A percentile compares a stretch with the other conserved stretches of the same genome.
phyloP scores from a whole-genome alignment of 1,140 invertebrate species.

The Trichonephila clavipes region DNA sequence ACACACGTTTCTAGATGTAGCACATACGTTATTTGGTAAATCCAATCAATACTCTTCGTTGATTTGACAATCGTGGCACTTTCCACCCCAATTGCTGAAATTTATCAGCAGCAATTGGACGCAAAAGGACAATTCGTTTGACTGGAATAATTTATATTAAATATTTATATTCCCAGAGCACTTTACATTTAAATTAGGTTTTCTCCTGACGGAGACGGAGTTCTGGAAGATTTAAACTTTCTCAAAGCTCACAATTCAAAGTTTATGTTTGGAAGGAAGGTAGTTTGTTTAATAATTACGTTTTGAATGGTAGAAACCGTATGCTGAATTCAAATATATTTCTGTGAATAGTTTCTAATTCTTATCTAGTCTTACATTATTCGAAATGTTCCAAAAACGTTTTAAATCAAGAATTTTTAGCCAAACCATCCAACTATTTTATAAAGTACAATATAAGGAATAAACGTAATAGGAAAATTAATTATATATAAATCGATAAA shows the following conservation, averaged over 20 bases:
- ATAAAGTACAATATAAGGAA: not conserved
- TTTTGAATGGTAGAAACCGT: not conserved
- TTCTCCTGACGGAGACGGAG: not conserved
- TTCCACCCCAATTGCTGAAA: not conserved
- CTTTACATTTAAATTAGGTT: constrained; percentile 22
- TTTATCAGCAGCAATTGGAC: constrained; percentile 13
- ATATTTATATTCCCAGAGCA: not conserved
- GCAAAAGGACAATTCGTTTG: not conserved
- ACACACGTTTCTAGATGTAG: not conserved
- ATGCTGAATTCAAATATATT: not conserved
- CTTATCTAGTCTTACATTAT: not conserved
- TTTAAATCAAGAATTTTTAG: not conserved
- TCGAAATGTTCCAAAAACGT: not conserved
- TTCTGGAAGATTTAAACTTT: not conserved
- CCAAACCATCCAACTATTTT: not conserved
- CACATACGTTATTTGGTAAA: not conserved
- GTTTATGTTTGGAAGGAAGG: not conserved
- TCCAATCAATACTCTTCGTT: not conserved
- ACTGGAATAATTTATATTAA: constrained; percentile 5
- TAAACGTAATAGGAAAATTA: no score
- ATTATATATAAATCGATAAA: no score
- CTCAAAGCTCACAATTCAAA: not conserved
- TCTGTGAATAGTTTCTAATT: not conserved
- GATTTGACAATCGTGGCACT: not conserved
- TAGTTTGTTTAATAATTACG: not conserved